Evolutionary conservation across 1,140 invertebrate species (phyloP).

Genomic region (Antheraea mylitta): DNA sequence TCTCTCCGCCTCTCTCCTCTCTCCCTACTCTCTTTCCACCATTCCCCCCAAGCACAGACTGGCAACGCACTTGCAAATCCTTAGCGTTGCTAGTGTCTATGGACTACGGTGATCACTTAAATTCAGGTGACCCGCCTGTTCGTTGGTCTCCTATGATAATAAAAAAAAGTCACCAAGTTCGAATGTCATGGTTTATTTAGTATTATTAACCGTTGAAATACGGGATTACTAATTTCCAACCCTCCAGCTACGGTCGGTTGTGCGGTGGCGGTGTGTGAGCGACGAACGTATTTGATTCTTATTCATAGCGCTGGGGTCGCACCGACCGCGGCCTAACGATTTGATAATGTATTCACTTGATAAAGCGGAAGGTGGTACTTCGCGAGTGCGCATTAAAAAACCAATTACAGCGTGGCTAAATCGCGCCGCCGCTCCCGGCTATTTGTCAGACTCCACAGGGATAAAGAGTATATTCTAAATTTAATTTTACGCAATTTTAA

Average conservation of each 20-base stretch:
- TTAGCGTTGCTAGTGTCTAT: too few species aligned
- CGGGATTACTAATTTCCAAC: conserved; percentile 64
- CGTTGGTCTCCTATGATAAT: too few species aligned
- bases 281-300: conserved; percentile 70
- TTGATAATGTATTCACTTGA: conserved; percentile 78
- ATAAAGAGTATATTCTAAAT: conserved; percentile 76
- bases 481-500: conserved; percentile 78
- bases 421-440: conserved; percentile 64
- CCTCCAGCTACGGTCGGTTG: conserved; percentile 37
- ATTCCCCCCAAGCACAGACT: too few species aligned
- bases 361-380: conserved; percentile 75
- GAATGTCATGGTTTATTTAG: conserved; percentile 43
- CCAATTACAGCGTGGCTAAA: conserved; percentile 77
- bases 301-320: conserved; percentile 59
- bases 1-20: too few species aligned
- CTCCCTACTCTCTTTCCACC: too few species aligned
- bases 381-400: conserved; percentile 75
- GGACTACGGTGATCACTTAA: too few species aligned
- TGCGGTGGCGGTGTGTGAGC: conserved; percentile 41
- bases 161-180: too few species aligned
- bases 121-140: too few species aligned
- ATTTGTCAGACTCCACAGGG: conserved; percentile 74
- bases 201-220: conserved; percentile 68
- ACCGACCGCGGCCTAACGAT: conserved; percentile 70
- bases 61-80: too few species aligned